A percentile compares a stretch with the other conserved stretches of the same genome.
Conservation (phyloP, 2,797 vertebrate genomes). For the Carcharodon carcharias region DNA sequence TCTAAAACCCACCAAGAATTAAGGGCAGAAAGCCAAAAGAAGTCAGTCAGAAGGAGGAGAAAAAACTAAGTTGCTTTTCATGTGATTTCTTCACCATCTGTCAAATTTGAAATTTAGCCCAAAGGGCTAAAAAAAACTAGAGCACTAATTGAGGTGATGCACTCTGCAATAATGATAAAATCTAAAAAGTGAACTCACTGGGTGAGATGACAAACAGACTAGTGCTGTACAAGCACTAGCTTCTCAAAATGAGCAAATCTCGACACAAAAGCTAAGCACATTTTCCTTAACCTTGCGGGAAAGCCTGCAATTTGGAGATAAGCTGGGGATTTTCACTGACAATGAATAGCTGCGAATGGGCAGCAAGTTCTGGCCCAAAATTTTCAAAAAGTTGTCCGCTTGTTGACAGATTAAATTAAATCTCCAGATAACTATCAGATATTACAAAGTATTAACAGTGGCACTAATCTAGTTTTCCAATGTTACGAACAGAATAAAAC, state of each 20-base stretch:
- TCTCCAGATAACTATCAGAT: neutral
- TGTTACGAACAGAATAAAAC: neutral
- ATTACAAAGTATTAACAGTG: neutral
- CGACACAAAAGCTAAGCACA: neutral
- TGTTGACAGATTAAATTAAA: neutral
- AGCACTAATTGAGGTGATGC: slow-evolving; percentile 10
- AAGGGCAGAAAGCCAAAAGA: neutral
- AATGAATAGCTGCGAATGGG: neutral
- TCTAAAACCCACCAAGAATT: no score
- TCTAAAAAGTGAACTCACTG: neutral
- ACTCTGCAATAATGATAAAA: neutral
- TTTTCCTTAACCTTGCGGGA: neutral
- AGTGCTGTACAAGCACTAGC: neutral
- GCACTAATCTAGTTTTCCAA: neutral
- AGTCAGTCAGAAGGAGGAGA: neutral
- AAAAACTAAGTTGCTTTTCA: neutral
- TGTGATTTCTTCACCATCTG: neutral
- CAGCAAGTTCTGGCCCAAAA: neutral
- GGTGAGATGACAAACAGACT: neutral
- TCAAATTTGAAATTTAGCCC: slow-evolving; percentile 19
- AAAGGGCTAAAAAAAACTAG: neutral
- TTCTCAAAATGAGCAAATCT: neutral
- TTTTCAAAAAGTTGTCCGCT: neutral
- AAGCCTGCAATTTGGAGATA: neutral
- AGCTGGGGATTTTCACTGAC: neutral